Conservation (phyloP, 2,113 vertebrate genomes). For the Menidia beryllina region DNA sequence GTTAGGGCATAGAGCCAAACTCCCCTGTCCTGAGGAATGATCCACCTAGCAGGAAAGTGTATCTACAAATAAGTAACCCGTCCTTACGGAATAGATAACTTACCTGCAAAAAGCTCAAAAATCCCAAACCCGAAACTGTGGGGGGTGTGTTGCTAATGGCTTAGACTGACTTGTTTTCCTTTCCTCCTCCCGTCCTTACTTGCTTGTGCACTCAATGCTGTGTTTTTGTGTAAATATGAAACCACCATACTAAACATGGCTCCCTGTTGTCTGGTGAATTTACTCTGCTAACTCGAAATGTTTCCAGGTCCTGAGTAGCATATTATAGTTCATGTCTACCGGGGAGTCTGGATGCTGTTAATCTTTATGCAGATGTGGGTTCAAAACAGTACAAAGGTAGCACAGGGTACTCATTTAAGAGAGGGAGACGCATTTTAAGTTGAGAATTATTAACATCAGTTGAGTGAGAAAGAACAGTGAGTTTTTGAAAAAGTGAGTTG, state of each 20-base stretch:
- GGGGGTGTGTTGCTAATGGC: background rate
- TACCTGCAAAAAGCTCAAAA: constrained; percentile 24
- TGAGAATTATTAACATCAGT: no score
- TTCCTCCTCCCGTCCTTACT: constrained; percentile 12
- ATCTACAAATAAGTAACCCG: constrained; percentile 4
- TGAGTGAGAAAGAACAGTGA: no score
- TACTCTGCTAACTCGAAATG: constrained; percentile 10
- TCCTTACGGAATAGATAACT: constrained; percentile 12
- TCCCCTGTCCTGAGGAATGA: constrained; percentile 7
- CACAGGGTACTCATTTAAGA: background rate
- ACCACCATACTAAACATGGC: constrained; percentile 8
- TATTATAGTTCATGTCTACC: background rate
- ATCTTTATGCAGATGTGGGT: background rate
- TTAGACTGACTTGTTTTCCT: background rate
- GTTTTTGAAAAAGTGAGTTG: no score
- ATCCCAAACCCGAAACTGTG: background rate
- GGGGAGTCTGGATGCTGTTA: background rate
- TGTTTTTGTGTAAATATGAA: constrained; percentile 74
- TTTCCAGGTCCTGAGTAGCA: background rate
- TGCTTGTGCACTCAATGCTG: background rate
- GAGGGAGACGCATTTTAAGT: no score
- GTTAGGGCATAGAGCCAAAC: background rate
- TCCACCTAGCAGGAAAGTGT: constrained; percentile 1
- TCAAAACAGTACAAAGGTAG: background rate
- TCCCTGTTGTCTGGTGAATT: background rate